These are phyloP conservation scores for Epicauta chinensis DNA, from an alignment of 1,140 invertebrate species.

Conservation along the genomic window DNA sequence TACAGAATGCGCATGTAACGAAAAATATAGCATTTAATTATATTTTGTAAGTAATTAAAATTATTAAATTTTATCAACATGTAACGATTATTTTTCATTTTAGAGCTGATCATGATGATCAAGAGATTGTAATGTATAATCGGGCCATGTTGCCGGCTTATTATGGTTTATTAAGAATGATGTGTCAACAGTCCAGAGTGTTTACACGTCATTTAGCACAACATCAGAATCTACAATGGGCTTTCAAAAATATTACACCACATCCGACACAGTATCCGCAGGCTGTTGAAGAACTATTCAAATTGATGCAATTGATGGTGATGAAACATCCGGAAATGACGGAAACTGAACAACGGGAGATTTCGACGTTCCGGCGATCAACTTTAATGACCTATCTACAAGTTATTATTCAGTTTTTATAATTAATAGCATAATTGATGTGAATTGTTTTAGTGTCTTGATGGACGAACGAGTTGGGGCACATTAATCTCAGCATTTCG, in stretches of 20 bases:
- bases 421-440: slow-evolving; percentile 18
- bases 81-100: slow-evolving; percentile 4
- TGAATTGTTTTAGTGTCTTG: slow-evolving; percentile 53
- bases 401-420: slow-evolving; percentile 38
- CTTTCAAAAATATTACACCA: slow-evolving; percentile 91
- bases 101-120: slow-evolving; percentile 91
- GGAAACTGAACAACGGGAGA: slow-evolving; percentile 73
- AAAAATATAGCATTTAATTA: slow-evolving; percentile 97
- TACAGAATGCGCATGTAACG: slow-evolving; percentile 73
- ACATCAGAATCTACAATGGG: slow-evolving; percentile 95
- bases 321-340: slow-evolving; percentile 66
- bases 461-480: slow-evolving; percentile 79
- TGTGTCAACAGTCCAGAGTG: slow-evolving; percentile 76
- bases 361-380: slow-evolving; percentile 72
- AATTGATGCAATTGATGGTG: slow-evolving; percentile 79
- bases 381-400: slow-evolving; percentile 76
- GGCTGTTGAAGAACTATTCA: slow-evolving; percentile 88
- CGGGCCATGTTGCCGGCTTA: slow-evolving; percentile 91
- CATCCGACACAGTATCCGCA: slow-evolving; percentile 87
- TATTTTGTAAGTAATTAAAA: slow-evolving; percentile 70
- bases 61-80: background rate
- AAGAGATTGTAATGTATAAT: slow-evolving; percentile 90
- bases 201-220: slow-evolving; percentile 81
- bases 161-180: slow-evolving; percentile 82
- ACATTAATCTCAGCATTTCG: slow-evolving; percentile 82